These are phyloP conservation scores for Aplocera efformata DNA, from an alignment of 2,888 invertebrate genomes.

Conservation along the genomic window DNA sequence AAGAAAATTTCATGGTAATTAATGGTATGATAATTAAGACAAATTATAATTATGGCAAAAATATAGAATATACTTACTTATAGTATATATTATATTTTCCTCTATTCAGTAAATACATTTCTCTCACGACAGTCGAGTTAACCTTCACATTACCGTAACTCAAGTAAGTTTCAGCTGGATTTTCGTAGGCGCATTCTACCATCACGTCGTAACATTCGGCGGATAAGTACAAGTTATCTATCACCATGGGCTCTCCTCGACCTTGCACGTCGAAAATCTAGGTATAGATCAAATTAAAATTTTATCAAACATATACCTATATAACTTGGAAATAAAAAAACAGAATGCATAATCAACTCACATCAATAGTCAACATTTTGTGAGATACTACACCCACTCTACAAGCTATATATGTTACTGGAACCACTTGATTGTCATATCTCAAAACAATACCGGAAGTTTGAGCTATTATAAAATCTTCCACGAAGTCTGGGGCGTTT, in stretches of 20 bases:
- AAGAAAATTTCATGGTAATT: too few species aligned
- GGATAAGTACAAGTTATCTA: slow-evolving; percentile 61
- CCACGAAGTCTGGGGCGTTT: slow-evolving; percentile 56
- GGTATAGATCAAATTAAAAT: too few species aligned
- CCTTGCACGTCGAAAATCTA: slow-evolving; percentile 69
- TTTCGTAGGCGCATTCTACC: slow-evolving; percentile 74
- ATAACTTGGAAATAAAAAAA: neutral
- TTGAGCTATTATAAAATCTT: slow-evolving; percentile 69
- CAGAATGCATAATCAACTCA: slow-evolving; percentile 37
- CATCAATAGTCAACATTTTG: slow-evolving; percentile 64
- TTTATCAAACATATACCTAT: neutral
- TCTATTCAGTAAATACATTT: slow-evolving; percentile 77
- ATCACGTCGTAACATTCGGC: slow-evolving; percentile 82
- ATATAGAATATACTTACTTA: slow-evolving; percentile 52
- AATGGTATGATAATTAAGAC: too few species aligned
- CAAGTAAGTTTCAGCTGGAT: slow-evolving; percentile 62
- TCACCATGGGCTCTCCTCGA: slow-evolving; percentile 64
- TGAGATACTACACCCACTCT: slow-evolving; percentile 59
- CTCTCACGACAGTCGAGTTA: slow-evolving; percentile 59
- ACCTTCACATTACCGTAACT: slow-evolving; percentile 82
- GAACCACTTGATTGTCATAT: slow-evolving; percentile 67
- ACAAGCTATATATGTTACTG: slow-evolving; percentile 72
- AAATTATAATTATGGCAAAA: slow-evolving; percentile 4
- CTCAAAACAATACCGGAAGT: slow-evolving; percentile 63
- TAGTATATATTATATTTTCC: slow-evolving; percentile 80